Evolutionary conservation across 2,797 vertebrate genomes (phyloP).

Genomic region (Coregonus ussuriensis): DNA sequence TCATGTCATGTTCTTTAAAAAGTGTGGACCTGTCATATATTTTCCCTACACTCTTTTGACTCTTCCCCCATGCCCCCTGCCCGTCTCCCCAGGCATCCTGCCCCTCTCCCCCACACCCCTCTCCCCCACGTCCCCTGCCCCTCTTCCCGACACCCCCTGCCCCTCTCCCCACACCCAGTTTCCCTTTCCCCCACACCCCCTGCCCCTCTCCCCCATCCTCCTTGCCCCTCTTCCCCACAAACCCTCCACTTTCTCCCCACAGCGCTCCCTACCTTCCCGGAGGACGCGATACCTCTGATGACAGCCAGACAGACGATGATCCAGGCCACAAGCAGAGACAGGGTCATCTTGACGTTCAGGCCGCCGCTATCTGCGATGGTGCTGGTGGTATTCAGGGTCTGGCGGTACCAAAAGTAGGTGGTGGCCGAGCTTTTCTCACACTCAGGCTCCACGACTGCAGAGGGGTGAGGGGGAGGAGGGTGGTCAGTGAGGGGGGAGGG

Average conservation of each 20-base stretch:
- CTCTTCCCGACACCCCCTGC: too few relatives aligned
- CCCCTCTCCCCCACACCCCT: too few relatives aligned
- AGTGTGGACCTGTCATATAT: not conserved
- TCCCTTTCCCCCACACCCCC: not conserved
- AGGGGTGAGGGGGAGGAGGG: not conserved
- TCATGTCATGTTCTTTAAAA: not conserved
- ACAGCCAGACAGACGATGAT: conserved; percentile 89
- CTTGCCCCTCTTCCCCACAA: not conserved
- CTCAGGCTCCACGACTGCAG: conserved; percentile 86
- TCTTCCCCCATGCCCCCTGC: not conserved
- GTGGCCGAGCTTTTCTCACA: conserved; percentile 94
- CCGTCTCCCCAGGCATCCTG: not conserved
- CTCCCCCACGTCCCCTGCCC: too few relatives aligned
- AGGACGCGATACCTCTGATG: conserved; percentile 93
- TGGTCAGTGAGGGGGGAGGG: conserved; percentile 9
- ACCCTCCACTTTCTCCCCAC: not conserved
- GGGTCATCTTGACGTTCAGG: conserved; percentile 91
- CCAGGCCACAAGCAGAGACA: conserved; percentile 90
- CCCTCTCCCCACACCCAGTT: too few relatives aligned
- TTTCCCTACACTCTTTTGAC: not conserved
- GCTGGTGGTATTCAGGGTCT: conserved; percentile 89
- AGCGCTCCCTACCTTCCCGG: conserved; percentile 83
- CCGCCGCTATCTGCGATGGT: conserved; percentile 89
- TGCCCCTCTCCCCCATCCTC: not conserved
- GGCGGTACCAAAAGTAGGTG: conserved; percentile 95